Evolutionary conservation across 2,888 invertebrate genomes (phyloP), one percentile per base, ranked within the genome.

Genomic region (Pseudoips prasinana): DNA sequence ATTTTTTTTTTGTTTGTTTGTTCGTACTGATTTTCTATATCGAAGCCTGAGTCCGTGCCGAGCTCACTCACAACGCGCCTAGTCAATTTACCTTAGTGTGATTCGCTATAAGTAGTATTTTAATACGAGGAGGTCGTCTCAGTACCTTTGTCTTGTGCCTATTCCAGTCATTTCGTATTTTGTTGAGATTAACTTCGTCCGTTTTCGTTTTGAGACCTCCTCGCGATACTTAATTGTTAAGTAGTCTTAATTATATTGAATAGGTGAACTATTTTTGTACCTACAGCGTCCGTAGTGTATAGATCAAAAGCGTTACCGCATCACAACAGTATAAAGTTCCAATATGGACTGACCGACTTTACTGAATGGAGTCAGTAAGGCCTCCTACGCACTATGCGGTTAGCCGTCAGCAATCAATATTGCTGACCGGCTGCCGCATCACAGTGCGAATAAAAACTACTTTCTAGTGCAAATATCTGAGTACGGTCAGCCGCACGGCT

Each of bases 31-130:
- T 46, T 41, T 46, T 48, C 55, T 44, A 62, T 61, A 64, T 60
- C 62, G 49, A 58, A 67, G 60, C 54, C 31, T 20, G 30, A 22
- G 47, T 36, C 49, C 35, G 25, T 17, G 51, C 33, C 37, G 63
- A 60, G 51, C 67, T 62, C 76, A 75, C 80, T 75, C 86, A 80
- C 82, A 80, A 82, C 78, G 75, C 82, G 79, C 84, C 88, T 88
- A 88, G 88, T 88, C 88, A 88, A 88, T 87, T 87, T 88, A 86
- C 85, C 82, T 85, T 88, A 88, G 87, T 88, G 88, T 88, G 87
- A 88, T 88, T 86, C 77, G 83, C 81, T 76, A 70, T 86, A 86
- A 87, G 83, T 86, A 86, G 82, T 73, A 74, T 71, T 75, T 73
- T 72, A 63, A 71, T 39, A 65, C 56, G 73, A 66, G 83, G 84